Evolutionary conservation across 2,888 invertebrate species (phyloP).

Genomic region (Anodontia alba): DNA sequence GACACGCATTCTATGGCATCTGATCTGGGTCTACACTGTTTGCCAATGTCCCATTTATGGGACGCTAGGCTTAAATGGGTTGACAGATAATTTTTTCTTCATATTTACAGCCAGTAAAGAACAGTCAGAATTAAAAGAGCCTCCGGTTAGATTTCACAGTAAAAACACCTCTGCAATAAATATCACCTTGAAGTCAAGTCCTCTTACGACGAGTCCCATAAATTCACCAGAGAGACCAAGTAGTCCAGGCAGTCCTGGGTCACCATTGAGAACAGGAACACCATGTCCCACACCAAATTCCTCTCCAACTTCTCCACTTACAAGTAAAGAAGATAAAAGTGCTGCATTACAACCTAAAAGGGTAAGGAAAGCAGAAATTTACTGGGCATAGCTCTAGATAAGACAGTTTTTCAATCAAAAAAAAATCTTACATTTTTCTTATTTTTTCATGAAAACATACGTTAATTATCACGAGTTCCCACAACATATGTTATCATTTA

Average conservation of each 20-base stretch:
- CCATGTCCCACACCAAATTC: constrained; percentile 70
- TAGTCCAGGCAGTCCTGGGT: constrained; percentile 68
- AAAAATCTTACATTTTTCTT: too few relatives aligned
- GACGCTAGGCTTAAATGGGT: too few relatives aligned
- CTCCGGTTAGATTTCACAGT: constrained; percentile 71
- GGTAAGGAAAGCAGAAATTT: constrained; percentile 47
- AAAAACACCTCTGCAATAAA: constrained; percentile 75
- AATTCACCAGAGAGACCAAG: constrained; percentile 74
- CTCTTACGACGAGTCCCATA: constrained; percentile 69
- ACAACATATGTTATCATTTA: too few relatives aligned
- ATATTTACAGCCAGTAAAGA: constrained; percentile 71
- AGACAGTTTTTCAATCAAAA: too few relatives aligned
- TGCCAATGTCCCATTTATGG: too few relatives aligned
- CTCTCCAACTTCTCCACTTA: constrained; percentile 63
- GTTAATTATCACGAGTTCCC: too few relatives aligned
- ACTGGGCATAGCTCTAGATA: too few relatives aligned
- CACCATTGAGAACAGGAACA: constrained; percentile 63
- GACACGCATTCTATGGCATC: too few relatives aligned
- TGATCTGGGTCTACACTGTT: too few relatives aligned
- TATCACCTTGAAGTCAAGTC: constrained; percentile 69
- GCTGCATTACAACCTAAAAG: constrained; percentile 58
- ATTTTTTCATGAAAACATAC: too few relatives aligned
- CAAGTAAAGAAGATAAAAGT: constrained; percentile 48
- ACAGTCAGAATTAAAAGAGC: constrained; percentile 74
- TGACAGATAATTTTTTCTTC: neutral